Conservation (phyloP, 2,113 vertebrate species). For the Manacus vitellinus region DNA sequence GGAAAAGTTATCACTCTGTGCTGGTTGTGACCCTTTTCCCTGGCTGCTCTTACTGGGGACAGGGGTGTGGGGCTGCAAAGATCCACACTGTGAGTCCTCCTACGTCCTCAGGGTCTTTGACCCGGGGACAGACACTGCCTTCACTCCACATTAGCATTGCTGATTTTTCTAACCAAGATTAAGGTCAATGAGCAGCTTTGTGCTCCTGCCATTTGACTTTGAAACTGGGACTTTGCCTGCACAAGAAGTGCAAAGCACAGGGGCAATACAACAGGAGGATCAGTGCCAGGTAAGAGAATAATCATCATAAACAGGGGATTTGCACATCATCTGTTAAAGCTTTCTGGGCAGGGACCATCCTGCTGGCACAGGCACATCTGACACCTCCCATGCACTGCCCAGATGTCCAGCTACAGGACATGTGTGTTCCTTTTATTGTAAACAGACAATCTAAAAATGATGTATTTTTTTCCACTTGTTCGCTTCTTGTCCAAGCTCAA, state of each 20-base stretch:
- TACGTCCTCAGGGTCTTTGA: neutral
- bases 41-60: neutral
- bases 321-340: neutral
- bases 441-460: neutral
- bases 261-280: neutral
- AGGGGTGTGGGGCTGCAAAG: neutral
- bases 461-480: neutral
- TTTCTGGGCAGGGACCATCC: neutral
- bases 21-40: neutral
- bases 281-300: neutral
- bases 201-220: neutral
- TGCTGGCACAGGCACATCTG: neutral
- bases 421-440: neutral
- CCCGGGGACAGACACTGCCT: neutral
- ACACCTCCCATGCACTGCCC: neutral
- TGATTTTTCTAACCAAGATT: neutral
- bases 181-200: neutral
- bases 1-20: neutral
- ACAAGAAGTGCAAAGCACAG: neutral
- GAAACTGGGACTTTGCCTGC: neutral
- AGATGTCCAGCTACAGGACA: rapidly evolving
- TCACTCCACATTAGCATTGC: neutral
- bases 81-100: neutral
- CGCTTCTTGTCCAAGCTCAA: neutral
- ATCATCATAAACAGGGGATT: neutral